These are phyloP conservation scores for Drosophila gunungcola DNA, from an alignment of 1,140 invertebrate species.

Conservation along the genomic window DNA sequence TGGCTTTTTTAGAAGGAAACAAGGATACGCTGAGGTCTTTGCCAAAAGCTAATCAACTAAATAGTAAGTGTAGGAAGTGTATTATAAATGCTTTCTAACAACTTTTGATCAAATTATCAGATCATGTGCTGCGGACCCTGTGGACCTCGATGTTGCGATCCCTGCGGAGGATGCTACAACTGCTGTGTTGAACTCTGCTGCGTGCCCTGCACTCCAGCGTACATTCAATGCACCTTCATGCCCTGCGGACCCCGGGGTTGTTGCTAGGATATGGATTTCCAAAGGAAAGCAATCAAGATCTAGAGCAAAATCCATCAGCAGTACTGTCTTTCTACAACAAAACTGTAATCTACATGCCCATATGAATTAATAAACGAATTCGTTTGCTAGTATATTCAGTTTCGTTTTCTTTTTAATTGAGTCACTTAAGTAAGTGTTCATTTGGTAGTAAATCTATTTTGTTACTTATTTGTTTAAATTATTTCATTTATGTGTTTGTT, in stretches of 20 bases:
- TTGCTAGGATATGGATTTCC: constrained; percentile 17
- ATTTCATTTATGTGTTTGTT: no score
- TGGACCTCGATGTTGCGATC: constrained; percentile 55
- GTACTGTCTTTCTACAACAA: no score
- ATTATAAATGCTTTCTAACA: no score
- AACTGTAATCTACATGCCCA: background rate
- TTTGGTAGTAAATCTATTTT: no score
- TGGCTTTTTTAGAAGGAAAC: constrained; percentile 24
- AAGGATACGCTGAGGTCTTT: background rate
- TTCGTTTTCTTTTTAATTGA: no score
- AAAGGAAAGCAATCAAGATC: background rate
- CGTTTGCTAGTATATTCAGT: no score
- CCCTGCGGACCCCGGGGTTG: constrained; percentile 40
- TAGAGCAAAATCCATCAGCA: background rate
- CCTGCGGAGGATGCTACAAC: constrained; percentile 30
- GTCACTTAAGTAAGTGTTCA: no score
- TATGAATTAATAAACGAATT: background rate
- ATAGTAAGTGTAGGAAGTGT: constrained; percentile 1
- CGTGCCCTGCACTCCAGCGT: constrained; percentile 60
- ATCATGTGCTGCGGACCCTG: constrained; percentile 67
- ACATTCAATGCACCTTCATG: constrained; percentile 48
- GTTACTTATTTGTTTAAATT: no score
- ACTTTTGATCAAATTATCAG: constrained; percentile 4
- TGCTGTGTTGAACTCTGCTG: constrained; percentile 65
- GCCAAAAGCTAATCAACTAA: background rate